Conservation (phyloP, 2,797 vertebrate genomes). For the Acanthiza pusilla region DNA sequence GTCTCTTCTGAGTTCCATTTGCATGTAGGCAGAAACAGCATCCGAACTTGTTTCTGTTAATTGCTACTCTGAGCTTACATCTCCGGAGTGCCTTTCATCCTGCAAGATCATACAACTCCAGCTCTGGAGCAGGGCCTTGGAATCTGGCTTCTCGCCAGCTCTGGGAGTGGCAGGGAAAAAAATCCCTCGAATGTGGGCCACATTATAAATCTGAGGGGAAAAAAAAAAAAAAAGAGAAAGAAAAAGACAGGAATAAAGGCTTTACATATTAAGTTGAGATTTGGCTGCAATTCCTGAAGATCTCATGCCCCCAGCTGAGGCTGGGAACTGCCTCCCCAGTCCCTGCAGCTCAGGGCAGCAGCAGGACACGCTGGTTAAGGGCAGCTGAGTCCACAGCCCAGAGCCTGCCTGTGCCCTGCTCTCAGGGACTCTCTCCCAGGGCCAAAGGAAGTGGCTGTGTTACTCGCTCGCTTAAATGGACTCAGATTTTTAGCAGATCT, state of each 20-base stretch:
- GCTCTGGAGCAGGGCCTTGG: background rate
- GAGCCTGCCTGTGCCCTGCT: background rate
- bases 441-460: background rate
- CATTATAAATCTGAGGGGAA: background rate
- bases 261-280: background rate
- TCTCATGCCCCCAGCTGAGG: background rate
- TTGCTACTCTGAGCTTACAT: conserved; percentile 37
- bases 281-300: background rate
- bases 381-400: background rate
- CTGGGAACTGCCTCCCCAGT: background rate
- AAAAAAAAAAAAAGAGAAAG: too few relatives aligned
- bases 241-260: background rate
- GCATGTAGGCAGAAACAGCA: conserved; percentile 4
- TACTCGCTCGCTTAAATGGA: background rate
- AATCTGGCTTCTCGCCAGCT: conserved; percentile 18
- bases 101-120: conserved; percentile 1
- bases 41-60: conserved; percentile 5
- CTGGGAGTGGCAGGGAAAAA: background rate
- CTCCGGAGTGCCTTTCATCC: conserved; percentile 45
- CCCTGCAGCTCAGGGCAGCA: background rate
- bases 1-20: background rate
- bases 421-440: background rate
- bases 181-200: background rate
- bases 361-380: background rate
- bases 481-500: background rate